phyloP scores from a whole-genome alignment of 2,797 vertebrate genomes.

The Lophius americanus region DNA sequence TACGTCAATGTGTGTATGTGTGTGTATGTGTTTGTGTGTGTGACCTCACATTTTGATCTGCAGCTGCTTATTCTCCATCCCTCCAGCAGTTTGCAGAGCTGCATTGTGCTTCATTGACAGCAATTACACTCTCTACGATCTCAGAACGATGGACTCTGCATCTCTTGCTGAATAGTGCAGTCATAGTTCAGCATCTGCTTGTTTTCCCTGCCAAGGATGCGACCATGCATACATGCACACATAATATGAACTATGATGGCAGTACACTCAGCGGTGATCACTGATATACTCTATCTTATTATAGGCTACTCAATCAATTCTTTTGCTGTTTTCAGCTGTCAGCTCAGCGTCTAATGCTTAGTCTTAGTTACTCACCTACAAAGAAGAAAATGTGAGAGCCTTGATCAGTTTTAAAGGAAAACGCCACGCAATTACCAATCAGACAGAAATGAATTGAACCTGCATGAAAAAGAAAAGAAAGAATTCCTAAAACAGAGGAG shows the following conservation, averaged over 20 bases:
- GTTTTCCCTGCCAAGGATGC: background rate
- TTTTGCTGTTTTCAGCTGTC: too few relatives aligned
- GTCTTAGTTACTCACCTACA: too few relatives aligned
- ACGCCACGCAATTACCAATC: background rate
- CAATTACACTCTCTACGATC: slow-evolving; percentile 9
- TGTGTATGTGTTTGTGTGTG: slow-evolving; percentile 25
- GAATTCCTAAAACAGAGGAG: background rate
- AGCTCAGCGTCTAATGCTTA: too few relatives aligned
- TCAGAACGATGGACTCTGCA: background rate
- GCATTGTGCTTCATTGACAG: slow-evolving; percentile 15
- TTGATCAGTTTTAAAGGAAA: background rate
- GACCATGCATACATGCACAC: too few relatives aligned
- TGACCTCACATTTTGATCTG: slow-evolving; percentile 26
- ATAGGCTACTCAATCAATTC: too few relatives aligned
- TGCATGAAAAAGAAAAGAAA: background rate
- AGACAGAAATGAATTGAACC: too few relatives aligned
- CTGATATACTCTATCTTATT: too few relatives aligned
- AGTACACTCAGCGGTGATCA: too few relatives aligned
- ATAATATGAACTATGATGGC: too few relatives aligned
- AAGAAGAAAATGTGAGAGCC: background rate
- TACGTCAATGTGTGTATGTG: slow-evolving; percentile 75
- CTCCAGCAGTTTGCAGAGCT: slow-evolving; percentile 29
- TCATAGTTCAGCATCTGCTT: background rate
- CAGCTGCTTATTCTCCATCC: slow-evolving; percentile 66
- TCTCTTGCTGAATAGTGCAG: background rate